These are phyloP conservation scores for Amblyjoppa fuscipennis DNA, from an alignment of 2,888 invertebrate genomes.

Conservation along the genomic window DNA sequence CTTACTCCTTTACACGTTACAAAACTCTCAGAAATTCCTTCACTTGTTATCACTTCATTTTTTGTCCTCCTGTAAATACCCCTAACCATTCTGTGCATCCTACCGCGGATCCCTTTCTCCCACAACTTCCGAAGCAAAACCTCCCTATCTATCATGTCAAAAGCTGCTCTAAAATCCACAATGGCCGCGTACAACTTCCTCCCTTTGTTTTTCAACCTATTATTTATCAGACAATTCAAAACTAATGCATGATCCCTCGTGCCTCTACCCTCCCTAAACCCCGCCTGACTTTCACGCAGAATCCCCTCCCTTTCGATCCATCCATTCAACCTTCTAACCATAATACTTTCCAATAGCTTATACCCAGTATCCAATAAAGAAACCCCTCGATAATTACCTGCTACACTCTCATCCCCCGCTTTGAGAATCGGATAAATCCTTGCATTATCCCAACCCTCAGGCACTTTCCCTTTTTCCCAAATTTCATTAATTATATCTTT, in stretches of 20 bases:
- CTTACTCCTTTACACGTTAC: slow-evolving; percentile 52
- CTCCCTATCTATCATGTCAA: slow-evolving; percentile 55
- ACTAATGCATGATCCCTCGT: slow-evolving; percentile 61
- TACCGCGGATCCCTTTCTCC: slow-evolving; percentile 43
- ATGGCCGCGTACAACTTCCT: slow-evolving; percentile 37
- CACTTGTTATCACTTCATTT: slow-evolving; percentile 42
- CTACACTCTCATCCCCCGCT: not conserved
- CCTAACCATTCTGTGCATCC: slow-evolving; percentile 48
- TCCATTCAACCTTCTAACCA: slow-evolving; percentile 6
- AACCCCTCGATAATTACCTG: slow-evolving; percentile 53
- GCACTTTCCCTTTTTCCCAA: slow-evolving; percentile 8
- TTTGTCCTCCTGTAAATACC: slow-evolving; percentile 44
- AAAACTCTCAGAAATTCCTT: slow-evolving; percentile 53
- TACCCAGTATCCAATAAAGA: slow-evolving; percentile 34
- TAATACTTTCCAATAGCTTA: slow-evolving; percentile 19
- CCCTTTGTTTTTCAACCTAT: slow-evolving; percentile 25
- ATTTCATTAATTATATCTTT: not conserved
- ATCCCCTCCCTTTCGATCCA: slow-evolving; percentile 49
- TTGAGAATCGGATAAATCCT: slow-evolving; percentile 8
- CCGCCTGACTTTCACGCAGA: slow-evolving; percentile 58
- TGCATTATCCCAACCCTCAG: slow-evolving; percentile 16
- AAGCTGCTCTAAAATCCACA: slow-evolving; percentile 20
- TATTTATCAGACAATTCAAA: slow-evolving; percentile 36
- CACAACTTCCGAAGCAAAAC: slow-evolving; percentile 45
- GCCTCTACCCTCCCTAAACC: slow-evolving; percentile 50